Conservation (phyloP, 2,113 vertebrate species). For the Chaetops frenatus region DNA sequence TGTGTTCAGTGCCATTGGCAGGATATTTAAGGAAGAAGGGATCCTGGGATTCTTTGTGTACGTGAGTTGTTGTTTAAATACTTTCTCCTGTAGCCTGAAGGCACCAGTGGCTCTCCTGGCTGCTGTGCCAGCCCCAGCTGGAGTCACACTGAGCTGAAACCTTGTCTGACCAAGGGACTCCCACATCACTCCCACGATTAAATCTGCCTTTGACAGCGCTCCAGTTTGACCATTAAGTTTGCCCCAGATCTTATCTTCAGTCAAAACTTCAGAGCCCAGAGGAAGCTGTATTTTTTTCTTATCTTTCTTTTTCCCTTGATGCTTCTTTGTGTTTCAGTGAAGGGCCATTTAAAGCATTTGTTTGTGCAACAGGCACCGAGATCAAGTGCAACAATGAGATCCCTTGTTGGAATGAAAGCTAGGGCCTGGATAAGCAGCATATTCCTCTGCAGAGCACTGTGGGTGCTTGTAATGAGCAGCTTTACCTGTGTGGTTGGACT, state of each 20-base stretch:
- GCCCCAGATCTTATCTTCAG: background rate
- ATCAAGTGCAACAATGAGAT: background rate
- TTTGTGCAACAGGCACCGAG: background rate
- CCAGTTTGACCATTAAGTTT: background rate
- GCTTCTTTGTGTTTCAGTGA: background rate
- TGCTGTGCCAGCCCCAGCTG: background rate
- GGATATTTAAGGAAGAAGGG: slow-evolving; percentile 87
- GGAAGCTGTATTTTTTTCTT: background rate
- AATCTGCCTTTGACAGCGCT: background rate
- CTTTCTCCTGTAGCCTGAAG: background rate
- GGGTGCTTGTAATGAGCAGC: background rate
- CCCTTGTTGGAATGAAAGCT: background rate
- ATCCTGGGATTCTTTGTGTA: slow-evolving; percentile 86
- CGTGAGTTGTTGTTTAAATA: slow-evolving; percentile 70
- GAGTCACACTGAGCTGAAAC: background rate
- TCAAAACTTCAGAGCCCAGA: background rate
- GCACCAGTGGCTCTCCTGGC: background rate
- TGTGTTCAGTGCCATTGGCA: slow-evolving; percentile 77
- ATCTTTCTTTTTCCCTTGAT: background rate
- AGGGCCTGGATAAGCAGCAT: background rate
- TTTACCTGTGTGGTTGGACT: background rate
- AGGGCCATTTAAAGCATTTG: background rate
- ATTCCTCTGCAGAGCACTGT: background rate
- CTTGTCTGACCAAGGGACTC: background rate
- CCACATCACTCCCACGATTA: background rate